Conservation (phyloP, 92 coral and sea anemone genomes). For the Palythoa grandiflora region DNA sequence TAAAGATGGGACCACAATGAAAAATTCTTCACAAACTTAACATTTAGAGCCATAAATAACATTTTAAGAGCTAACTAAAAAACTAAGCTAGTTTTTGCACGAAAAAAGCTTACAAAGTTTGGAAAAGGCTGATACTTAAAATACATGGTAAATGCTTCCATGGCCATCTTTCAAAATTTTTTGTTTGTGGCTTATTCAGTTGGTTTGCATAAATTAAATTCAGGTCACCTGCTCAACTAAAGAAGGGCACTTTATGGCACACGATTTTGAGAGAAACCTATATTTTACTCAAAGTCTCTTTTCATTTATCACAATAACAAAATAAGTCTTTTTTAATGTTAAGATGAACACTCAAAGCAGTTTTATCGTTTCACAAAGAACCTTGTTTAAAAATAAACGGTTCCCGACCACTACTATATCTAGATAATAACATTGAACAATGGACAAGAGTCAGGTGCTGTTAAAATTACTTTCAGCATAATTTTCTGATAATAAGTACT, state of each 20-base stretch:
- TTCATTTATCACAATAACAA: neutral
- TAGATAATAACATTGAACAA: neutral
- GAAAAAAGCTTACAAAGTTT: conserved; percentile 22
- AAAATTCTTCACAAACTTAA: neutral
- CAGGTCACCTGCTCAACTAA: conserved; percentile 29
- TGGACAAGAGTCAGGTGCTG: neutral
- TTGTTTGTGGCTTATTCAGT: neutral
- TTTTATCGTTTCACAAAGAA: neutral
- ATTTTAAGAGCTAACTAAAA: neutral
- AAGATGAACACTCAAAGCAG: neutral
- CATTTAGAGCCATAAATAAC: neutral
- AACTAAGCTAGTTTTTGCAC: neutral
- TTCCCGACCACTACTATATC: neutral
- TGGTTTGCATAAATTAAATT: conserved; percentile 74
- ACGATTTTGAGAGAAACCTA: neutral
- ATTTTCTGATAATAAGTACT: neutral
- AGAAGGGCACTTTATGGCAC: conserved; percentile 36
- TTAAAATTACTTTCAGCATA: neutral
- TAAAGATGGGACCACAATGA: conserved; percentile 4
- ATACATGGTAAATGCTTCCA: conserved; percentile 12
- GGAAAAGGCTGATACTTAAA: conserved; percentile 14
- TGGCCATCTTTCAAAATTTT: neutral
- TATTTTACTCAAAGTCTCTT: neutral
- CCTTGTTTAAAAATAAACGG: neutral
- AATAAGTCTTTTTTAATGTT: neutral